Evolutionary conservation across 2,888 invertebrate species (phyloP).

Genomic region (Eupithecia dodoneata): DNA sequence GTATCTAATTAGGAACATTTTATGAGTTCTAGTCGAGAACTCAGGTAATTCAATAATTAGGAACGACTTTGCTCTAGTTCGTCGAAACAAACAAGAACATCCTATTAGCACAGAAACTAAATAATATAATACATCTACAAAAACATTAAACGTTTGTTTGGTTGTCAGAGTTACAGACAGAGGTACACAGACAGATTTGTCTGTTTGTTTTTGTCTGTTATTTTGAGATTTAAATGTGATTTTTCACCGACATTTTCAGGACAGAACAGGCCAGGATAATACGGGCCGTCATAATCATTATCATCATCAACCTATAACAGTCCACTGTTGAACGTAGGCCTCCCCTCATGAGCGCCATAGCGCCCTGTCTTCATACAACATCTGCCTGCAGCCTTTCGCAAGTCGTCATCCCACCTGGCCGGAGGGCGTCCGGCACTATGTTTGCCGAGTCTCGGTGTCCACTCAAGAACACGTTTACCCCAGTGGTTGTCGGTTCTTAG

Average conservation of each 20-base stretch:
- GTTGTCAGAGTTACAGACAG: neutral
- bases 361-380: no score
- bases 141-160: neutral
- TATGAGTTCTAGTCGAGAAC: neutral
- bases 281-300: no score
- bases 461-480: no score
- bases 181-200: neutral
- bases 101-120: constrained; percentile 4
- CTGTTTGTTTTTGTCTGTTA: neutral
- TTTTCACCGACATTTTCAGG: neutral
- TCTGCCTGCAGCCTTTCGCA: no score
- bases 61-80: constrained; percentile 5
- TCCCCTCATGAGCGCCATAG: no score
- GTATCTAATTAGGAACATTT: constrained; percentile 7
- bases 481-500: neutral
- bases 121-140: neutral
- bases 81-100: neutral
- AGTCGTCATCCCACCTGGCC: no score
- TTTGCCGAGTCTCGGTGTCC: no score
- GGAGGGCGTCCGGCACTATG: no score
- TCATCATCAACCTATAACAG: no score
- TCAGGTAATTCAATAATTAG: constrained; percentile 11
- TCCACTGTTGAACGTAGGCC: no score
- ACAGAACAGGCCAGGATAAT: no score
- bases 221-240: neutral